phyloP scores from a whole-genome alignment of 2,888 invertebrate species.

The Crepidodera aurea region DNA sequence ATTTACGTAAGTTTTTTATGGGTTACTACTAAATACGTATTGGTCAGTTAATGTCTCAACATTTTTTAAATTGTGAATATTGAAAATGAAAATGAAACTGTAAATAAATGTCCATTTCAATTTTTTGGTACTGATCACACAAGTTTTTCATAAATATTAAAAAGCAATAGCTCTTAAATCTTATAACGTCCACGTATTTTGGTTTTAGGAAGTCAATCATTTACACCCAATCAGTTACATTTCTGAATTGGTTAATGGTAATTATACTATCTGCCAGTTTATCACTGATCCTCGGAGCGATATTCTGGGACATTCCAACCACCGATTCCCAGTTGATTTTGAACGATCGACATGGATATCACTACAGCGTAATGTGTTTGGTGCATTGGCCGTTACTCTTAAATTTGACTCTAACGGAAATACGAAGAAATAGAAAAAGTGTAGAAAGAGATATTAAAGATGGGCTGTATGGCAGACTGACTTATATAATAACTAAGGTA shows the following conservation, averaged over 20 bases:
- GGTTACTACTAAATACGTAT: background rate
- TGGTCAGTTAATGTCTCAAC: no score
- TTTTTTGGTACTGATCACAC: no score
- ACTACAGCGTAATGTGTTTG: constrained; percentile 82
- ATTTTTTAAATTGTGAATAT: no score
- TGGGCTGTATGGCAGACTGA: constrained; percentile 79
- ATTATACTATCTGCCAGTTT: constrained; percentile 82
- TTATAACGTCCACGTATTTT: no score
- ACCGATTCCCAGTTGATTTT: constrained; percentile 77
- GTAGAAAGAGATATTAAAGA: constrained; percentile 84
- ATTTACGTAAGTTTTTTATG: constrained; percentile 68
- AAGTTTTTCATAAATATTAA: no score
- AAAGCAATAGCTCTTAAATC: no score
- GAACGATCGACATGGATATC: constrained; percentile 82
- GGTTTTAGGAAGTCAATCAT: constrained; percentile 70
- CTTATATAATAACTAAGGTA: constrained; percentile 84
- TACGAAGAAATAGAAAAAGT: constrained; percentile 67
- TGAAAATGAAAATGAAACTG: no score
- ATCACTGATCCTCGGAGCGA: constrained; percentile 84
- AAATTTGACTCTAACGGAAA: constrained; percentile 68
- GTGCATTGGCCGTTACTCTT: constrained; percentile 81
- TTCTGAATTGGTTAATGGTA: constrained; percentile 80
- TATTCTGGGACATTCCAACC: constrained; percentile 88
- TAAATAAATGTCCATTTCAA: no score
- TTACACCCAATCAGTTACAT: constrained; percentile 86